Evolutionary conservation across 2,113 vertebrate species (phyloP), one percentile per base, ranked within the genome.

Genomic region (Psilopsiagon aurifrons): DNA sequence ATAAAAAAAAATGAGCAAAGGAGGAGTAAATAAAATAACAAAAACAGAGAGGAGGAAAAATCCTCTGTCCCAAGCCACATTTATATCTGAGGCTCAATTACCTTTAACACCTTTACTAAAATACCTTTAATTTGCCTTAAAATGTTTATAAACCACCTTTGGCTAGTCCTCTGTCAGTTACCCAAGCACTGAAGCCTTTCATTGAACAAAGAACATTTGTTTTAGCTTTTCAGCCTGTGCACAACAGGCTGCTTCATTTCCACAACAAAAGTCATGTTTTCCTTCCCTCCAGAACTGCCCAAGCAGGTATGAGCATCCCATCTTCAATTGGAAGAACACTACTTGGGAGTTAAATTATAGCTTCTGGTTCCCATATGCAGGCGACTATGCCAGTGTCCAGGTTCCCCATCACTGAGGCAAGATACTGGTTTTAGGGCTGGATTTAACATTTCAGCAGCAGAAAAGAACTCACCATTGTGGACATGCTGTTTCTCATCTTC

Each of bases 391-490:
- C 35, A 39, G 7, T 9, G 41, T 47, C 33, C 27, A 47, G 11
- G 10, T 44, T 20, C 16, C 22, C n/a, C 37, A 47, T 5, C 13
- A 22, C 18, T 25, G 13, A 46, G 17, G 19, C 31, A 13, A 74
- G 28, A 67, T 11, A 43, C 4, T 66, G 11, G 10, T 6, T 90
- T 92, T 83, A 70, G 55, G 64, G 59, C 4, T 75, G 28, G 25
- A 67, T 91, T 88, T 33, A 44, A 44, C 1, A 4, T 55, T 59
- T 63, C 62, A 73, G 59, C 33, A 6, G 57, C 73, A 94, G 55
- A 7, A 63, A 6, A 86, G 7, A 57, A 96, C 95, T 92, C 96
- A 99, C 98, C 98, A 39, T 98, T 99, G 83, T 98, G 98, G 55
- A 98, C 91, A 28, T 91, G 94, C 52, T 95, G 95, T 60, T 91